Conservation (phyloP, 2,113 vertebrate genomes). For the Crotalus tigris region DNA sequence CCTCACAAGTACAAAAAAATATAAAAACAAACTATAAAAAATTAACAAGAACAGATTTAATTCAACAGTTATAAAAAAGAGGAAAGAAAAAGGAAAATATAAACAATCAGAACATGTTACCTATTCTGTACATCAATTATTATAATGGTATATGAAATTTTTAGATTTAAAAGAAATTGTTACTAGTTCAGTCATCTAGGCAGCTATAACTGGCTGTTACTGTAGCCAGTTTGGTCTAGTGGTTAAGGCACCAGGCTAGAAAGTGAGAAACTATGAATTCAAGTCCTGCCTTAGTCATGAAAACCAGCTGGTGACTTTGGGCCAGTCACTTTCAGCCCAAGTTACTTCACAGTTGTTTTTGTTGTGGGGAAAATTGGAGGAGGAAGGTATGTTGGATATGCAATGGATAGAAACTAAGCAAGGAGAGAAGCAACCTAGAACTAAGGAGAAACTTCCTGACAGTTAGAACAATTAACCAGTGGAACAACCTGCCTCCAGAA, state of each 20-base stretch:
- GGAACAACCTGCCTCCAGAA: no score
- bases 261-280: background rate
- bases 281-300: background rate
- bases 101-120: background rate
- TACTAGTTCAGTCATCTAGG: background rate
- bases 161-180: background rate
- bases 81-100: background rate
- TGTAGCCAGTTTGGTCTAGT: background rate
- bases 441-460: no score
- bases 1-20: background rate
- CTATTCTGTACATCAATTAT: background rate
- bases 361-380: background rate
- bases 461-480: no score
- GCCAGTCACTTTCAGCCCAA: background rate
- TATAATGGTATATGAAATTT: background rate
- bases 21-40: background rate
- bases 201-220: background rate
- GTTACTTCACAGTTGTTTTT: background rate
- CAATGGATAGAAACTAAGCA: no score
- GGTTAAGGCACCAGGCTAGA: background rate
- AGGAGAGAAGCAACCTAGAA: no score
- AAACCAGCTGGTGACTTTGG: background rate
- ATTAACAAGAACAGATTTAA: background rate
- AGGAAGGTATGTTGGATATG: background rate
- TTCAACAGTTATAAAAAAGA: background rate